Evolutionary conservation across 2,888 invertebrate species (phyloP), one percentile per base, ranked within the genome.

Genomic region (Protodeltote pygarga): DNA sequence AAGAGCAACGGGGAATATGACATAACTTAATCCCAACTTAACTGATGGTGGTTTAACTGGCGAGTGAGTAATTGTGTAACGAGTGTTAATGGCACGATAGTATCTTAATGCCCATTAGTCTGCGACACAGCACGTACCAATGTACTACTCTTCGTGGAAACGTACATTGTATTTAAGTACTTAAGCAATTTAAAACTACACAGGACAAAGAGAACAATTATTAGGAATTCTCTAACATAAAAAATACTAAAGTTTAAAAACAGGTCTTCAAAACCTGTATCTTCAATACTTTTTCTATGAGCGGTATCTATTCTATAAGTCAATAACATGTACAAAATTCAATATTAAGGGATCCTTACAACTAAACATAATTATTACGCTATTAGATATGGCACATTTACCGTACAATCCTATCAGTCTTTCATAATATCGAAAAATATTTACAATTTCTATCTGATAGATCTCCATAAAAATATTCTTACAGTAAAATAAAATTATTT

Each of bases 351-450:
- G 17, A 48, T 24, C 11, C 55, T 66, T 70, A 59, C 19, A 31
- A 35, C 47, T 67, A 60, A 67, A 65, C 63, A 51, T 54, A 68
- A 62, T 64, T 59, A 57, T 49, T 59, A 68, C 57, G 62, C 70
- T 71, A 62, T 73, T 59, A 81, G 84, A 88, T 87, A 89, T 90
- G 91, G 91, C 91, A 90, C 89, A 82, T 83, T 79, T 65, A 80
- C 75, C 77, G 76, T 89, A 87, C 59, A 82, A 82, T 79, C 70
- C 88, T 90, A 90, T 91, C 91, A 91, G 91, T 91, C 91, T 90
- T 90, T 84, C 53, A 76, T 66, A 76, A 73, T 69, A 78, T 75
- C 58, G 69, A 76, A 61, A 74, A 74, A 71, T 75, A 75, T 79
- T 71, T 81, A 77, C 75, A 77, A 65, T 59, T 68, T 65, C 52